Conservation (phyloP, 1,140 invertebrate species). For the Pseudomyrmex cubaensis region DNA sequence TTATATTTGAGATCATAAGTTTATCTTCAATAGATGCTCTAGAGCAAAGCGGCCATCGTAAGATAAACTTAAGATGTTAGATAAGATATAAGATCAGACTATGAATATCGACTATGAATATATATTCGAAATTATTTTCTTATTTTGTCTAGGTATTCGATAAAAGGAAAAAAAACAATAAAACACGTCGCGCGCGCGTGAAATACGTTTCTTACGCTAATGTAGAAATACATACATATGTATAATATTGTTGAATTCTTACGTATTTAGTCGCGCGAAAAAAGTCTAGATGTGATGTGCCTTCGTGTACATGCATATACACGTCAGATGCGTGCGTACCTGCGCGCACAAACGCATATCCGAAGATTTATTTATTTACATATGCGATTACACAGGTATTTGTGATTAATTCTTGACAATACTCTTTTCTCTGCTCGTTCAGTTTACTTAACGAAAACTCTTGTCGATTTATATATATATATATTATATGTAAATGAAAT, state of each 20-base stretch:
- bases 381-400: constrained; percentile 58
- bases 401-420: constrained; percentile 68
- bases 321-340: too few relatives aligned
- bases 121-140: constrained; percentile 61
- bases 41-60: too few relatives aligned
- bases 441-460: constrained; percentile 50
- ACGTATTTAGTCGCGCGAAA: constrained; percentile 65
- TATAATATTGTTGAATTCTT: constrained; percentile 38
- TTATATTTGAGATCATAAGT: too few relatives aligned
- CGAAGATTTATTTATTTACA: constrained; percentile 75
- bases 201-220: constrained; percentile 46
- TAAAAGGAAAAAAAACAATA: constrained; percentile 64
- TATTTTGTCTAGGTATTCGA: constrained; percentile 68
- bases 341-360: not conserved
- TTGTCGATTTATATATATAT: constrained; percentile 30
- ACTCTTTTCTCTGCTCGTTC: constrained; percentile 20
- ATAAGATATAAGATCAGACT: constrained; percentile 46
- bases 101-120: constrained; percentile 53
- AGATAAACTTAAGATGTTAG: constrained; percentile 30
- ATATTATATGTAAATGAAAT: constrained; percentile 7
- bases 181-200: constrained; percentile 65
- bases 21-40: too few relatives aligned
- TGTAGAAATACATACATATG: constrained; percentile 67
- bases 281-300: constrained; percentile 62
- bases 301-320: constrained; percentile 27